Base-by-base conservation (phyloP, 1,140 invertebrate genomes). In the Bathynomus jamesi region DNA sequence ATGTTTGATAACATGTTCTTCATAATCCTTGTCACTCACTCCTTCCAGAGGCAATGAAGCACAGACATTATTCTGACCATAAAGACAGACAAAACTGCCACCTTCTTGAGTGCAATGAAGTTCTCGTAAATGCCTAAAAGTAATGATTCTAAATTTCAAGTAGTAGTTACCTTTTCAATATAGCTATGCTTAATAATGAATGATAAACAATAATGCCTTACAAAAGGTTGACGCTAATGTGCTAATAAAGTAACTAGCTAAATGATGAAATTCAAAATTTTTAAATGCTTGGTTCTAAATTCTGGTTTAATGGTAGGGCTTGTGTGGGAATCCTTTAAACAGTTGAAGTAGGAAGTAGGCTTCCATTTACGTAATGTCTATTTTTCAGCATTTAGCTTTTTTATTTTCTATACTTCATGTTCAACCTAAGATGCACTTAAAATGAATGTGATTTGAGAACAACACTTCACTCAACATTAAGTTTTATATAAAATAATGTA, bases 61-160 rank as follows among this genome's bases (percentile, higher is more conserved):
- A 80, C 93, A 96, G 10, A 95, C 90, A 21, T 87, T 88, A 83
- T 95, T 95, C 79, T 90, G 88, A 28, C 93, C 94, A 87, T 95
- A 95, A 78, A 89, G 89, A 81, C 93, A 96, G 10, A 95, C 87
- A 82, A 89, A 92, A 5, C 92, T 93, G 40, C 92, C 92, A 74
- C 93, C 93, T 83, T 95, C 93, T 78, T 89, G 88, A 5, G 89
- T 89, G 81, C 92, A 94, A 80, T 96, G 94, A 70, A 87, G 86
- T 66, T 89, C 87, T 74, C 90, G 84, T 71, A 96, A 83, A 83
- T 96, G 94, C 68, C 91, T 91, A 80, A 11, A 61, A 70, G 13
- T n/a, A n/a, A n/a, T n/a, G n/a, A n/a, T n/a, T n/a, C n/a, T n/a
- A n/a, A n/a, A n/a, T n/a, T n/a, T n/a, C n/a, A n/a, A n/a, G n/a